phyloP scores from a whole-genome alignment of 2,797 vertebrate species.

The Protosalanx chinensis region DNA sequence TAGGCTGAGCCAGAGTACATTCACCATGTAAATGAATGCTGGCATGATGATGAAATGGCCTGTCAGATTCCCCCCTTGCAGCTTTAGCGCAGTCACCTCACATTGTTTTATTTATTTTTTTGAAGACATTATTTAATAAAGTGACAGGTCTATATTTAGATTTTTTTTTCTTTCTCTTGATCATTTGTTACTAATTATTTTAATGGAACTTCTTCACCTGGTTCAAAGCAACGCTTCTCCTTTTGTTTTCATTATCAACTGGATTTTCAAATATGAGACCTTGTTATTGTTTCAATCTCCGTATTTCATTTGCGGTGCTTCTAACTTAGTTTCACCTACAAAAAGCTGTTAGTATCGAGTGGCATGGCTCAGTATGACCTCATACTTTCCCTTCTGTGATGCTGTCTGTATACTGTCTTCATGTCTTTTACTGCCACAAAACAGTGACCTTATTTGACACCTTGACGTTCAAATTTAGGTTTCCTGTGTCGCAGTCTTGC shows the following conservation, averaged over 20 bases:
- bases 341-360: neutral
- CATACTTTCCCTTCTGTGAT: conserved; percentile 3
- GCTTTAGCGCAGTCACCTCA: conserved; percentile 37
- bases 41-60: conserved; percentile 53
- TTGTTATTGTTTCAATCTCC: neutral
- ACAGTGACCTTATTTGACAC: conserved; percentile 2
- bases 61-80: conserved; percentile 46
- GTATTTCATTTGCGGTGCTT: conserved; percentile 14
- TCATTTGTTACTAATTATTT: conserved; percentile 9
- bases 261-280: conserved; percentile 9
- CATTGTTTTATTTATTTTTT: conserved; percentile 44
- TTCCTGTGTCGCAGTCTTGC: conserved; percentile 40
- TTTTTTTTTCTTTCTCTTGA: conserved; percentile 41
- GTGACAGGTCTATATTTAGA: conserved; percentile 40
- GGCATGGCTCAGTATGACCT: neutral
- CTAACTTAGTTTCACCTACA: neutral
- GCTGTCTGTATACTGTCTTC: neutral
- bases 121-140: conserved; percentile 32
- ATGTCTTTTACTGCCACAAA: neutral
- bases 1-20: conserved; percentile 31
- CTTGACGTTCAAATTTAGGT: conserved; percentile 42
- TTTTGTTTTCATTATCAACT: conserved; percentile 12
- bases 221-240: conserved; percentile 26
- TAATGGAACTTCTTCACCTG: conserved; percentile 51
- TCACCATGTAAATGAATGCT: conserved; percentile 51